Evolutionary conservation across 2,797 vertebrate genomes (phyloP).

Genomic region (Eulemur mongoz): DNA sequence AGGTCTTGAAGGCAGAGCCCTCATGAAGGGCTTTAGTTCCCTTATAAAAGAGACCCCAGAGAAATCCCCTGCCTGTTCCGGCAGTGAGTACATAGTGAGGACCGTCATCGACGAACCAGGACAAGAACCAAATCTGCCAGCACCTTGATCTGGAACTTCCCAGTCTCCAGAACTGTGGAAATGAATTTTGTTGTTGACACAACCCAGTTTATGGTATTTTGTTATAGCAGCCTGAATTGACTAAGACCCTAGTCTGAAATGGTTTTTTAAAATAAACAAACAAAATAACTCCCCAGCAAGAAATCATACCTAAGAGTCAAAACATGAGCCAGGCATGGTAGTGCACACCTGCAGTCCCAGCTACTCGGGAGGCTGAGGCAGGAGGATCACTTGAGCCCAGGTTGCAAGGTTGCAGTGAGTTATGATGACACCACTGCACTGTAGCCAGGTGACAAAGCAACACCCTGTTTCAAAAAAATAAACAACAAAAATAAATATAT

Average conservation of each 20-base stretch:
- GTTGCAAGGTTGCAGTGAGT: neutral
- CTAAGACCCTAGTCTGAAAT: neutral
- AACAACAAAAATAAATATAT: neutral
- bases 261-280: neutral
- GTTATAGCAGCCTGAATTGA: neutral
- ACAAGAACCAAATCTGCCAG: neutral
- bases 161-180: neutral
- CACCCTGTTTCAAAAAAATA: neutral
- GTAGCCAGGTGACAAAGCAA: neutral
- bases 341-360: too few species aligned
- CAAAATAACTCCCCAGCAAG: neutral
- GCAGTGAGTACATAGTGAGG: neutral
- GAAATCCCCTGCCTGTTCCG: neutral
- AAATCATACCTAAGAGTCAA: neutral
- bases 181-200: neutral
- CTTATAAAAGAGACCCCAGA: neutral
- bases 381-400: neutral
- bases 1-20: neutral
- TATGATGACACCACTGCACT: neutral
- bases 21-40: neutral
- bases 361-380: neutral
- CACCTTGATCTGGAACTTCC: neutral
- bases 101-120: neutral
- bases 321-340: neutral
- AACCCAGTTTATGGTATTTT: neutral